These are phyloP conservation scores for Acipenser ruthenus DNA, from an alignment of 2,797 vertebrate species.

Conservation along the genomic window DNA sequence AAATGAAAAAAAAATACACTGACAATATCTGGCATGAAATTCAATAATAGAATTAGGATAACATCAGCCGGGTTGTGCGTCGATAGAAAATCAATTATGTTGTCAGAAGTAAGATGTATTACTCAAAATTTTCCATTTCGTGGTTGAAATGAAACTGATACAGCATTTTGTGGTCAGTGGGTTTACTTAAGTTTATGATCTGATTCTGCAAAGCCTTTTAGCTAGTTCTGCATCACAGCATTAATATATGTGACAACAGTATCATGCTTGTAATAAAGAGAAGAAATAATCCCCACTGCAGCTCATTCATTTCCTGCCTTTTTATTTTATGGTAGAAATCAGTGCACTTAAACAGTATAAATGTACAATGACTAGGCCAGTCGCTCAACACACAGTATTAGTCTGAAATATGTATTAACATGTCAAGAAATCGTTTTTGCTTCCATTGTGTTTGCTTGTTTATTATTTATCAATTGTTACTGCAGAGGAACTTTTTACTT, in stretches of 20 bases:
- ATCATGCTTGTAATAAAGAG: constrained; percentile 25
- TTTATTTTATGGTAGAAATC: too few species aligned
- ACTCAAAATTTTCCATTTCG: constrained; percentile 16
- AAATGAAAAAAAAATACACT: constrained; percentile 4
- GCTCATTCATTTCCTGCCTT: constrained; percentile 19
- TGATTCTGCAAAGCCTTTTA: constrained; percentile 27
- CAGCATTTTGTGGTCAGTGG: constrained; percentile 10
- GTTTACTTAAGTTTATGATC: constrained; percentile 27
- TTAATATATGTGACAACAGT: constrained; percentile 33
- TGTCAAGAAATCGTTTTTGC: too few species aligned
- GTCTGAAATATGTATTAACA: too few species aligned
- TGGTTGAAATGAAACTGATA: constrained; percentile 11
- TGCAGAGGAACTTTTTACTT: too few species aligned
- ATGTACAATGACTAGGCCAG: too few species aligned
- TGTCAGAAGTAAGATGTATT: constrained; percentile 27
- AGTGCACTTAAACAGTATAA: too few species aligned
- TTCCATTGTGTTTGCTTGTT: too few species aligned
- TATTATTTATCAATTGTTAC: too few species aligned
- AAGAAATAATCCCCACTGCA: constrained; percentile 23
- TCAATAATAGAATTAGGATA: constrained; percentile 33
- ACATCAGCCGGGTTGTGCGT: constrained; percentile 32
- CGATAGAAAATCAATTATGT: constrained; percentile 36
- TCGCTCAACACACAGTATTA: too few species aligned
- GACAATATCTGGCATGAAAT: constrained; percentile 25
- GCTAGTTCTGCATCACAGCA: constrained; percentile 18